These are phyloP conservation scores for Chrysolina oricalcia DNA, from an alignment of 2,888 invertebrate species.

Conservation along the genomic window DNA sequence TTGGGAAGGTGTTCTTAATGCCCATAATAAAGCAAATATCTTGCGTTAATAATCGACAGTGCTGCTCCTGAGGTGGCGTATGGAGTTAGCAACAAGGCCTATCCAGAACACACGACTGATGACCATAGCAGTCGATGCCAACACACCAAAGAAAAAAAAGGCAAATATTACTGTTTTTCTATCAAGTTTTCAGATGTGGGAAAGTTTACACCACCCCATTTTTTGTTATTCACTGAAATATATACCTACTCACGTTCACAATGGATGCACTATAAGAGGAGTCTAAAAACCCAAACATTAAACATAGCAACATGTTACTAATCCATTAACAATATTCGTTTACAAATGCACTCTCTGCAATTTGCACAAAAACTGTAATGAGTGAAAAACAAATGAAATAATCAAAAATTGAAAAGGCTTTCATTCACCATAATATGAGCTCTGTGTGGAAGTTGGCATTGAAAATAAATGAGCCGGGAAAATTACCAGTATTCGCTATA, in stretches of 20 bases:
- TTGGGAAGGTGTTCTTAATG: no score
- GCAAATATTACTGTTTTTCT: no score
- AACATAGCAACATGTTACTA: slow-evolving; percentile 5
- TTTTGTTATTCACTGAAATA: neutral
- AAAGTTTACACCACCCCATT: no score
- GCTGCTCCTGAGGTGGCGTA: no score
- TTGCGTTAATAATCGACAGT: no score
- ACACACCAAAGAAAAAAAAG: no score
- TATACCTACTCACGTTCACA: slow-evolving; percentile 23
- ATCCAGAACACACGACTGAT: no score
- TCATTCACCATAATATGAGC: neutral
- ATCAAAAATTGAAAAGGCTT: neutral
- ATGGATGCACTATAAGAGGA: slow-evolving; percentile 22
- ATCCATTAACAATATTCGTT: slow-evolving; percentile 19
- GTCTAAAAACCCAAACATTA: slow-evolving; percentile 13
- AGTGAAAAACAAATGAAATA: slow-evolving; percentile 12
- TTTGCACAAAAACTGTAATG: neutral
- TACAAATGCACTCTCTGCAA: neutral
- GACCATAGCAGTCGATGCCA: no score
- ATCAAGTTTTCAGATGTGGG: neutral
- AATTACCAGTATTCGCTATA: neutral
- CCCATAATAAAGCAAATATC: no score
- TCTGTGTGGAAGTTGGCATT: neutral
- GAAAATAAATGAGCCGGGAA: slow-evolving; percentile 3
- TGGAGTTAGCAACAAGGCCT: no score